Conservation (phyloP, 2,888 invertebrate genomes). For the Argyra leucocephala region DNA sequence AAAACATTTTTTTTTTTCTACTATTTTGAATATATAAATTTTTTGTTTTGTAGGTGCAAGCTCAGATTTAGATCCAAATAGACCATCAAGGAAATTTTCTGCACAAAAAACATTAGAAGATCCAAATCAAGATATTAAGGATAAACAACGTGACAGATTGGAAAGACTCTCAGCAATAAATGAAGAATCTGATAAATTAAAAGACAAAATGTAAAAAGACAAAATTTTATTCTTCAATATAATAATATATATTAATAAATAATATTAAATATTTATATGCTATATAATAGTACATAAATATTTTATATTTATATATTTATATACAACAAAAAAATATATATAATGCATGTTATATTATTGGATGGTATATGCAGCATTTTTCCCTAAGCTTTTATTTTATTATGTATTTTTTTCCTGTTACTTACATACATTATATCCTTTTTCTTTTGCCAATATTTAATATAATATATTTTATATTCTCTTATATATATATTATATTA, state of each 20-base stretch:
- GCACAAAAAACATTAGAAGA: conserved; percentile 48
- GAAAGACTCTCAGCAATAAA: conserved; percentile 51
- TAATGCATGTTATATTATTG: background rate
- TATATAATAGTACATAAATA: background rate
- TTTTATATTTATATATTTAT: background rate
- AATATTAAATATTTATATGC: too few species aligned
- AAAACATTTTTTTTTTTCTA: background rate
- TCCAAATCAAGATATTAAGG: conserved; percentile 51
- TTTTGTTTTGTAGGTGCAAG: too few species aligned
- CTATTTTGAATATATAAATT: too few species aligned
- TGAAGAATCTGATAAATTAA: conserved; percentile 32
- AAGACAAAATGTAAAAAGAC: conserved; percentile 6
- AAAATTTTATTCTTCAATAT: conserved; percentile 1
- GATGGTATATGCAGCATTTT: background rate
- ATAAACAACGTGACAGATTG: conserved; percentile 53
- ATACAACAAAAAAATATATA: background rate
- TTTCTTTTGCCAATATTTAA: too few species aligned
- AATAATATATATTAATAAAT: background rate
- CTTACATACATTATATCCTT: too few species aligned
- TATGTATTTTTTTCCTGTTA: too few species aligned
- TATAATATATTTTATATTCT: too few species aligned
- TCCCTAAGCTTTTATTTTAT: background rate
- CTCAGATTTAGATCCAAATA: conserved; percentile 54
- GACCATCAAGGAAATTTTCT: conserved; percentile 61
- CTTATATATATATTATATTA: too few species aligned